Percentiles rank a stretch among this genome's conserved stretches.
Conservation (phyloP, 2,113 vertebrate genomes). For the Ctenodactylus gundi region DNA sequence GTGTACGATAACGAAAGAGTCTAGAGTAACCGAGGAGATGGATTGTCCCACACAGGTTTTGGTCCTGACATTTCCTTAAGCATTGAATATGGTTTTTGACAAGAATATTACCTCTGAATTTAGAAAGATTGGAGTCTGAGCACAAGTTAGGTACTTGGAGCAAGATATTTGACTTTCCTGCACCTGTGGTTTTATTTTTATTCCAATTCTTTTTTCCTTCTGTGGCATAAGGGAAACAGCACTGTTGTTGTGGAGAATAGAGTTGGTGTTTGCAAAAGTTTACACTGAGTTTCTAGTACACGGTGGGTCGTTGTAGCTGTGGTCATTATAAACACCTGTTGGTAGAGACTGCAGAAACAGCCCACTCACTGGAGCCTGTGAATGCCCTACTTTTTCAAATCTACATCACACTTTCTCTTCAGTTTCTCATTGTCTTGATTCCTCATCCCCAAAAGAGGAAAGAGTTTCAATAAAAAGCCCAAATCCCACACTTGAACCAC, state of each 20-base stretch:
- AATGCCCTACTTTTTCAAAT: not conserved
- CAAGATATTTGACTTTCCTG: not conserved
- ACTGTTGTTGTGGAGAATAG: not conserved
- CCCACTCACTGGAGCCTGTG: not conserved
- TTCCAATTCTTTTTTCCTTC: not conserved
- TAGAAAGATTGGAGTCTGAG: not conserved
- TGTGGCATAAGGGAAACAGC: not conserved
- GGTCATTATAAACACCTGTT: not conserved
- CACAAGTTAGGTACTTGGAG: not conserved
- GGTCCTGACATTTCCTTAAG: not conserved
- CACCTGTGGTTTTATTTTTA: not conserved
- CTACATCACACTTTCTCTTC: not conserved
- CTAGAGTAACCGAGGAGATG: not conserved
- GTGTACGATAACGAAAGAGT: not conserved
- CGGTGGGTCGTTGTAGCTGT: not conserved
- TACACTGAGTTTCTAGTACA: not conserved
- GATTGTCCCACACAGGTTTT: not conserved
- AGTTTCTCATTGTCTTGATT: not conserved
- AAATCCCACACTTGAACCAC: not conserved
- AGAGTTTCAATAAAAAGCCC: not conserved
- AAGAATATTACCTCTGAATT: not conserved
- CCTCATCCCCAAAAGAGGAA: not conserved
- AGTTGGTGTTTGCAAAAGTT: not conserved
- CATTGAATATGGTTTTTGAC: not conserved
- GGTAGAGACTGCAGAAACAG: not conserved